Conservation (phyloP, 1,140 invertebrate genomes). For the Dinothrombium tinctorium region DNA sequence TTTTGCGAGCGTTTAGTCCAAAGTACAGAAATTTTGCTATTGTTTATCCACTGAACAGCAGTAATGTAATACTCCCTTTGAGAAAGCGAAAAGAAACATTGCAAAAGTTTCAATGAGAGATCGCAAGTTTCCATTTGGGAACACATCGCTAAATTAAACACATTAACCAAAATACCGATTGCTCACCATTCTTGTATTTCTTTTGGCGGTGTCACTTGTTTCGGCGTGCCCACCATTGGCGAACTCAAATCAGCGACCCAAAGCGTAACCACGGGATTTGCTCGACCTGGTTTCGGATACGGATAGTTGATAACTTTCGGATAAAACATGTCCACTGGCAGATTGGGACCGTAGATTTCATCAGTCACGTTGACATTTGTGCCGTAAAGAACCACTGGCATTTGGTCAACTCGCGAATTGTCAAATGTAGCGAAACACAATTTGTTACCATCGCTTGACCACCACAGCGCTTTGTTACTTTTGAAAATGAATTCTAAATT, state of each 20-base stretch:
- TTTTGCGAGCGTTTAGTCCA: conserved; percentile 23
- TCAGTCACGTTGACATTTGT: neutral
- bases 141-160: neutral
- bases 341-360: neutral
- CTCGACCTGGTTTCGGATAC: conserved; percentile 14
- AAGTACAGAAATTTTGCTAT: conserved; percentile 17
- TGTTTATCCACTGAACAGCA: conserved; percentile 15
- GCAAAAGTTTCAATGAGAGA: neutral
- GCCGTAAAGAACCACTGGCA: conserved; percentile 15
- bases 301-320: conserved; percentile 10
- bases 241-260: conserved; percentile 13
- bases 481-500: conserved; percentile 21
- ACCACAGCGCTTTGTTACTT: conserved; percentile 21
- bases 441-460: conserved; percentile 16
- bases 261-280: conserved; percentile 13
- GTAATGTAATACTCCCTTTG: conserved; percentile 2
- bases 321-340: conserved; percentile 2
- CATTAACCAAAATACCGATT: neutral
- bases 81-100: neutral
- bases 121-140: too few relatives aligned
- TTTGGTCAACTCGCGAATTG: conserved; percentile 17
- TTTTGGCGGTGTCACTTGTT: neutral
- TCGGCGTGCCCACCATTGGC: neutral
- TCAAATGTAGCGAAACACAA: conserved; percentile 21
- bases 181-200: neutral